phyloP scores from a whole-genome alignment of 2,797 vertebrate species.

The Rhincodon typus region DNA sequence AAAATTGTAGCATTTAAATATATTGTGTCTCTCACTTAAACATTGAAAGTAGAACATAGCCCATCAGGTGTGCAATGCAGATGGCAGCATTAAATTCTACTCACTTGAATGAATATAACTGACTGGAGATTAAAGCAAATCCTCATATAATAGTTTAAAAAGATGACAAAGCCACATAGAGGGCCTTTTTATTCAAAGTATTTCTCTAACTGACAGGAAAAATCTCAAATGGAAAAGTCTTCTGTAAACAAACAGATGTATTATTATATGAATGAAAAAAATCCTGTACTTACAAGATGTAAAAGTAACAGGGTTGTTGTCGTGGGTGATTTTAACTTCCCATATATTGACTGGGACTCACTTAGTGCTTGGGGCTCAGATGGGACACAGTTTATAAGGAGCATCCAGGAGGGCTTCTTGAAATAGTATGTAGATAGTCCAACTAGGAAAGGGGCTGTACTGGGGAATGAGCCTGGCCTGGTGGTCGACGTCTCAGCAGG shows the following conservation, averaged over 20 bases:
- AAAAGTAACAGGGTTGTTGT: too few species aligned
- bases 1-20: not conserved
- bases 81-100: not conserved
- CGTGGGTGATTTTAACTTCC: too few species aligned
- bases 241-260: slow-evolving; percentile 4
- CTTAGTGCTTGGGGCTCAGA: too few species aligned
- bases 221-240: not conserved
- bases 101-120: not conserved
- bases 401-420: too few species aligned
- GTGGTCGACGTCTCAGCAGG: too few species aligned
- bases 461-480: too few species aligned
- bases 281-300: too few species aligned
- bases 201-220: not conserved
- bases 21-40: not conserved
- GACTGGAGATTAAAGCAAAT: not conserved
- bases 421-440: too few species aligned
- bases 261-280: not conserved
- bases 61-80: not conserved
- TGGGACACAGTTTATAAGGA: too few species aligned
- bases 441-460: too few species aligned
- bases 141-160: not conserved
- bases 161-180: not conserved
- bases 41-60: not conserved
- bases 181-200: not conserved
- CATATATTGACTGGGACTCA: too few species aligned